A percentile compares a stretch with the other conserved stretches of the same genome.
Evolutionary conservation across 1,140 invertebrate genomes (phyloP).

Genomic region (Chironomus tepperi): DNA sequence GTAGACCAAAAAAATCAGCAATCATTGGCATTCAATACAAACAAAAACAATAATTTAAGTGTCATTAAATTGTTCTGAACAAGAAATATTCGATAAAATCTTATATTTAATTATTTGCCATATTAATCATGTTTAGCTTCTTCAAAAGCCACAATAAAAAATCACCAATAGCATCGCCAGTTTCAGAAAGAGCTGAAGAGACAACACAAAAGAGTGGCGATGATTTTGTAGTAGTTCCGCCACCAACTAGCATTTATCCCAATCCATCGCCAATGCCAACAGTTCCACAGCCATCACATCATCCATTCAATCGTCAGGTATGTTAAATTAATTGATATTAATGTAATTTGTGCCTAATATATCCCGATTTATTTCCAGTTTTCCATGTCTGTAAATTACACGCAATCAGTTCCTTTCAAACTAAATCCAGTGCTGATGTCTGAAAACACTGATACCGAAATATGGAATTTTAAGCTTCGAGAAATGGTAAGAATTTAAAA

Average conservation of each 20-base stretch:
- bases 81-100: not conserved
- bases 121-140: constrained; percentile 11
- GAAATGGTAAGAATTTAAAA: constrained; percentile 4
- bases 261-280: not conserved
- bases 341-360: not conserved
- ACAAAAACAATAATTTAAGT: not conserved
- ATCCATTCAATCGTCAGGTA: not conserved
- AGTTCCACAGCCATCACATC: not conserved
- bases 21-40: not conserved
- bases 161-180: not conserved
- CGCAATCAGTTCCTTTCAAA: not conserved
- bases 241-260: not conserved
- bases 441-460: not conserved
- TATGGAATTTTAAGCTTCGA: constrained; percentile 2
- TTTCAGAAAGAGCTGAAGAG: not conserved
- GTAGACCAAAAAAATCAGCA: not conserved
- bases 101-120: not conserved
- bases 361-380: not conserved
- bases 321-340: not conserved
- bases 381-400: not conserved
- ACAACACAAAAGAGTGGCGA: not conserved
- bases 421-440: not conserved
- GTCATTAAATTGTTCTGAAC: not conserved
- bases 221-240: not conserved
- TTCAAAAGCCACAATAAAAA: constrained; percentile 15